Conservation (phyloP, 2,888 invertebrate species). For the Oscheius sp. region DNA sequence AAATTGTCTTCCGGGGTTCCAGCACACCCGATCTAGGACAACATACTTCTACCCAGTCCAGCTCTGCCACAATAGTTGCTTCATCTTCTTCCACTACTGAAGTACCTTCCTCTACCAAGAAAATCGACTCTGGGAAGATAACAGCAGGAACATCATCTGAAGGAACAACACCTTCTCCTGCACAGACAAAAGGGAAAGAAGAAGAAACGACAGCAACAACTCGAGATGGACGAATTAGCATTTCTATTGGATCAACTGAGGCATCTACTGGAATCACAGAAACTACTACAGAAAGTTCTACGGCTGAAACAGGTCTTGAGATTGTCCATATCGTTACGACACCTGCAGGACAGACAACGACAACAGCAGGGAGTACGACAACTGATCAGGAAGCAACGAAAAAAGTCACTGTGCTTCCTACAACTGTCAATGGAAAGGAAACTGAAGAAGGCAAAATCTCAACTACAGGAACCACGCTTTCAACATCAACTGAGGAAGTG, state of each 20-base stretch:
- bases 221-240: background rate
- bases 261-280: background rate
- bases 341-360: background rate
- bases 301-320: slow-evolving; percentile 11
- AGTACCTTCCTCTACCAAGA: background rate
- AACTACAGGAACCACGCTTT: slow-evolving; percentile 9
- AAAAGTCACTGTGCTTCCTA: background rate
- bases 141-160: no score
- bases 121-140: no score
- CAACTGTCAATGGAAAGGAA: background rate
- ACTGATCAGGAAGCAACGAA: background rate
- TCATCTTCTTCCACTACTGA: slow-evolving; percentile 20
- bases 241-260: slow-evolving; percentile 15
- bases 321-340: background rate
- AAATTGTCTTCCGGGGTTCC: slow-evolving; percentile 3
- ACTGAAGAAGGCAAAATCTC: slow-evolving; percentile 1
- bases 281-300: background rate
- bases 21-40: background rate
- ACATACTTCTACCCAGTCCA: background rate
- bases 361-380: background rate
- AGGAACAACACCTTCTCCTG: slow-evolving; percentile 12
- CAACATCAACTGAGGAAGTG: background rate
- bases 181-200: background rate
- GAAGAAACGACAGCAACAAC: slow-evolving; percentile 3
- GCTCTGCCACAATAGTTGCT: background rate